Evolutionary conservation across 2,113 vertebrate genomes (phyloP), one percentile per base, ranked within the genome.

Genomic region (Lepus timidus): DNA sequence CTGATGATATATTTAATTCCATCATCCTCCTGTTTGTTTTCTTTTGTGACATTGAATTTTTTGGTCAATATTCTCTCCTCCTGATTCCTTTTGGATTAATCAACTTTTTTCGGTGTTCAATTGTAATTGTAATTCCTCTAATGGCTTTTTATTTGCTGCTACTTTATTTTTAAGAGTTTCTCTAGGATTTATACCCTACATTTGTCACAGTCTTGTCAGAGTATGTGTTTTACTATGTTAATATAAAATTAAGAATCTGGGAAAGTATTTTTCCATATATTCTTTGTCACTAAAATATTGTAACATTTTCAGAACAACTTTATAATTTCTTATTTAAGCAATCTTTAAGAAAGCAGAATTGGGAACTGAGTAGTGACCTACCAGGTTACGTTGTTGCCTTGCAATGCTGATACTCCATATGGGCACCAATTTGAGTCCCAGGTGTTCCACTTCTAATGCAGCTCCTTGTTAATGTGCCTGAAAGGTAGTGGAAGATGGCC

Each of bases 211-310:
- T 67, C 33, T 76, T 76, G 2, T 52, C 33, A 31, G 8, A 31
- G 52, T 85, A 85, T 64, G 78, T 52, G 27, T 51, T 94, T 85
- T 65, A 49, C 22, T 39, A 4, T 76, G 39, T 94, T 39, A 14
- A 0, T 36, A 67, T 70, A 84, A 76, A 68, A 70, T 61, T 62
- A 71, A 90, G 36, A 70, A 90, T 90, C n/a, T 79, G 55, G 49
- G 71, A 25, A 90, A 75, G 23, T 78, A 79, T 49, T 84, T 49
- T 76, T 55, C 65, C 19, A 6, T 94, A 31, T 85, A 76, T 49
- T 51, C 17, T 84, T 94, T 94, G 39, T 33, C 7, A 10, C 78
- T 51, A 85, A 76, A 90, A n/a, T 94, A 4, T 64, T 78, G 27
- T n/a, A n/a, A 55, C 61, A 23, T 1, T 78, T 94, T 78, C 36